Evolutionary conservation across 2,888 invertebrate genomes (phyloP).

Genomic region (Drosophila sordidula): DNA sequence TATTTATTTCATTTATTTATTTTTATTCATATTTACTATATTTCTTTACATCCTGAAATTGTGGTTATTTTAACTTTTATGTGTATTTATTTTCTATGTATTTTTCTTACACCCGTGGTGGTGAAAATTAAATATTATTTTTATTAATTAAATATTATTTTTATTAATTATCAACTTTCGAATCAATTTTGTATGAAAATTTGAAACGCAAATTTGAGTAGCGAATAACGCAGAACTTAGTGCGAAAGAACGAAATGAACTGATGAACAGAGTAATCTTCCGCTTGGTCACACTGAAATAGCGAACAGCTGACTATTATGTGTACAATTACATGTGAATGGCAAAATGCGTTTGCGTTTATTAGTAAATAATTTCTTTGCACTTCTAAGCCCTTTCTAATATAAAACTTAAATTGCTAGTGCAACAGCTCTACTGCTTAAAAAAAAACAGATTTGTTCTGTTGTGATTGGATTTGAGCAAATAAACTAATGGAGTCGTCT

Average conservation of each 20-base stretch:
- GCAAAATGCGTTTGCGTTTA: background rate
- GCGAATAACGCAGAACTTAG: background rate
- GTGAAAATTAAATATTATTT: no score
- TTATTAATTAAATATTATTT: no score
- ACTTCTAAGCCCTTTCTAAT: background rate
- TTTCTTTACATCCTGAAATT: no score
- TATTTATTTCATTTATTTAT: no score
- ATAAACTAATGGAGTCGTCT: constrained; percentile 18
- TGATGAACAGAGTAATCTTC: background rate
- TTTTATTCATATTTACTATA: no score
- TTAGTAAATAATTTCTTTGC: background rate
- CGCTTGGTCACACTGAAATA: constrained; percentile 23
- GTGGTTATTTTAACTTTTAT: no score
- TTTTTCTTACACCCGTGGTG: no score
- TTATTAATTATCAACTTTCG: no score
- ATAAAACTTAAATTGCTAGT: background rate
- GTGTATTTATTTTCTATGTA: background rate
- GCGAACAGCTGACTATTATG: constrained; percentile 26
- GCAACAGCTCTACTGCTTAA: background rate
- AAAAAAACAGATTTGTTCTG: background rate
- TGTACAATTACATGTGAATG: constrained; percentile 13
- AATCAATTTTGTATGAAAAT: background rate
- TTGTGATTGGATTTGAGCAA: background rate
- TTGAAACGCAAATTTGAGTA: constrained; percentile 18
- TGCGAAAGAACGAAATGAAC: background rate